Base-by-base conservation (phyloP, 2,888 invertebrate species). In the Ptychoptera albimana region DNA sequence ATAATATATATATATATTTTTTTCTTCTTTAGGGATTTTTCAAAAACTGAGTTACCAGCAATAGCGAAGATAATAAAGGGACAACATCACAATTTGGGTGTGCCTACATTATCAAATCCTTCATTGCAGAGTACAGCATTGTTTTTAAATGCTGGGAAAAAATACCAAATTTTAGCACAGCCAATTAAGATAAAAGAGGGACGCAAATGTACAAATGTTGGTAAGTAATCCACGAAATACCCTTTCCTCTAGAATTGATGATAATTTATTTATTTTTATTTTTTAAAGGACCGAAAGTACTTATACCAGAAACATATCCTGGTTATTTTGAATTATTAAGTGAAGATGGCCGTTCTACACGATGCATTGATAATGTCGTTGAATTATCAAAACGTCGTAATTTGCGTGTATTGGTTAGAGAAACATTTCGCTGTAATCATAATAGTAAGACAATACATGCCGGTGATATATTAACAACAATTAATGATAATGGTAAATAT, bases 241-340 rank as follows among this genome's bases (percentile, higher is more conserved):
- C 8, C 5, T 36, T 12, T 12, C 2, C n/a, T 12, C 12, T 12
- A 36, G 4, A 13, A 36, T 14, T 31, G 6, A 35, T 2, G 11
- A 38, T 35, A 32, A 32, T 40, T 31, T 32, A 13, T 10, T 31
- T 31, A 39, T 39, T 30, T 13, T 40, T 38, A 8, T 30, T 39
- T 35, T 39, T 14, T 29, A 5, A 37, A 41, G 80, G 82, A 39
- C 84, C 85, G 8, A 75, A 89, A 58, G 73, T 93, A 50, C 82
- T 88, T 43, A 89, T 94, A 48, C 93, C 94, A 7, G 84, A 91
- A 55, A 78, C 82, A 1, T 93, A 91, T 63, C 74, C 82, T 51
- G 94, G 94, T 8, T 93, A 85, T 67, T 94, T 94, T 63, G 93
- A 94, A 64, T 73, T 94, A 42, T 70, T 94, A 31, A 92, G 91